Evolutionary conservation across 1,140 invertebrate genomes (phyloP).

Genomic region (Helicoverpa zea): DNA sequence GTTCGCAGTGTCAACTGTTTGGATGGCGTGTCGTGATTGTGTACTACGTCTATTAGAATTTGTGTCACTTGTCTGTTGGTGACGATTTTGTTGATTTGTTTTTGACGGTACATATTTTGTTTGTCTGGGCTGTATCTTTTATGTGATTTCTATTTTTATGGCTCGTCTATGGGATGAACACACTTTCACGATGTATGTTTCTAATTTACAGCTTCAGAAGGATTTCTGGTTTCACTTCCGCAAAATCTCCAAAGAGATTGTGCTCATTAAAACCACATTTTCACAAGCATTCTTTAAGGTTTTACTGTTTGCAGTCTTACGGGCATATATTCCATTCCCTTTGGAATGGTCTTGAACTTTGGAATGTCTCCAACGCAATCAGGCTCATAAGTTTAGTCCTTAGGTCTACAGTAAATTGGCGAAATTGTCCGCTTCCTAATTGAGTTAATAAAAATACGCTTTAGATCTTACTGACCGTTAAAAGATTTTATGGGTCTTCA

Average conservation of each 20-base stretch:
- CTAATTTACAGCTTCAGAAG: no score
- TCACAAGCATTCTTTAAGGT: background rate
- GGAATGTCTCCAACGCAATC: conserved; percentile 4
- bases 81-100: background rate
- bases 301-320: background rate
- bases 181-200: no score
- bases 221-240: no score
- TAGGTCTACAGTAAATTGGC: conserved; percentile 25
- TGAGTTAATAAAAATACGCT: conserved; percentile 29
- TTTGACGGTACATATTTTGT: background rate
- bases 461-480: background rate
- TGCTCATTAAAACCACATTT: no score
- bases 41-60: conserved; percentile 37
- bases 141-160: no score
- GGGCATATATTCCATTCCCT: background rate
- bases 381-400: conserved; percentile 8
- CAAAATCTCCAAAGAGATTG: no score
- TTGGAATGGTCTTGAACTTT: background rate
- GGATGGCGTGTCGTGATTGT: conserved; percentile 33
- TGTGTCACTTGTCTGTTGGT: conserved; percentile 19
- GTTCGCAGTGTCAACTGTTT: conserved; percentile 46
- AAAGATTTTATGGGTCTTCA: background rate
- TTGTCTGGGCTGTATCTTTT: background rate
- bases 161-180: no score
- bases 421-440: conserved; percentile 43